Conservation (phyloP, 2,113 vertebrate genomes). For the Melanerpes aurifrons region DNA sequence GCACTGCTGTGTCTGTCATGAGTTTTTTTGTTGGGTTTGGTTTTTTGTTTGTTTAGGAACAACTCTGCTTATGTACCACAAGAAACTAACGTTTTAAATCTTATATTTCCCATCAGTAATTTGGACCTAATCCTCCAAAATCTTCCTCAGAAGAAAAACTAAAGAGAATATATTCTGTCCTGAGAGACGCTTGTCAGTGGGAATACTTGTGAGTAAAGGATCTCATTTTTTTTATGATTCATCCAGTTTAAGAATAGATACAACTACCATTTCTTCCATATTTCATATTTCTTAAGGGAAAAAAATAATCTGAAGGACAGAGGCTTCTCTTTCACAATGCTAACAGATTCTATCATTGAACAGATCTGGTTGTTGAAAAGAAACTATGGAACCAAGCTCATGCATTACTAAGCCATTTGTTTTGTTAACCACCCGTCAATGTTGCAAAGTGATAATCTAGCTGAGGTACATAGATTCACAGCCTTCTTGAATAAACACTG, state of each 20-base stretch:
- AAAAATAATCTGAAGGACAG: neutral
- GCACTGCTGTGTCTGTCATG: neutral
- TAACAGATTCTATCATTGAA: slow-evolving; percentile 67
- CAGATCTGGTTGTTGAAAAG: slow-evolving; percentile 65
- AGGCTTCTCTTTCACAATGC: slow-evolving; percentile 27
- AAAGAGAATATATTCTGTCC: neutral
- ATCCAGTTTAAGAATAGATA: neutral
- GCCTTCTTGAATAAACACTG: slow-evolving; percentile 68
- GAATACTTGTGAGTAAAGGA: neutral
- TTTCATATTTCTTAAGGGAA: neutral
- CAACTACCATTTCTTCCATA: neutral
- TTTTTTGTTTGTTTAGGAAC: neutral
- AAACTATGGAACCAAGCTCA: slow-evolving; percentile 22
- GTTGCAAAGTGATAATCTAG: slow-evolving; percentile 82
- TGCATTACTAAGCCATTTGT: slow-evolving; percentile 81
- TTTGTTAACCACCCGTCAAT: slow-evolving; percentile 85
- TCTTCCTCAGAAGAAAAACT: neutral
- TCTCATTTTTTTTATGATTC: neutral
- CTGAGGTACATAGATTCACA: slow-evolving; percentile 56
- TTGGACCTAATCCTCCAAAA: neutral
- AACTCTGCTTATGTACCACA: neutral
- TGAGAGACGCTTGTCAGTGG: neutral
- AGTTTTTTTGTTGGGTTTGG: neutral
- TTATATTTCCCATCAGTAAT: neutral
- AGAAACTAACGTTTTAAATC: neutral